Evolutionary conservation across 2,113 vertebrate genomes (phyloP), one percentile per base, ranked within the genome.

Genomic region (Eudyptes chrysolophus): DNA sequence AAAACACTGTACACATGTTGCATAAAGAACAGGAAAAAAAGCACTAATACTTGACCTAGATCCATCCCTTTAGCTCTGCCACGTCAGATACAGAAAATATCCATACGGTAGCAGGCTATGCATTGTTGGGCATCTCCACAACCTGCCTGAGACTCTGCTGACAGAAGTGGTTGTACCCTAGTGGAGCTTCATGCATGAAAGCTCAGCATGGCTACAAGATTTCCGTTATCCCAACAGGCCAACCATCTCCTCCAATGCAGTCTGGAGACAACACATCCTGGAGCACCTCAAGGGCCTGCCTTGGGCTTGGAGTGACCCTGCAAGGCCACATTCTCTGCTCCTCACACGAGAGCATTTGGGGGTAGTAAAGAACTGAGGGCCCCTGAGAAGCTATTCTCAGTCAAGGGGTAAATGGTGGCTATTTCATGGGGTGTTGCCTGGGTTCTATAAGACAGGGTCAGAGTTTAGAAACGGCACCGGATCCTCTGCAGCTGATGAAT

Each of bases 391-490:
- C 34, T 78, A 6, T 65, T 86, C 42, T 61, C 85, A 57, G 64
- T 42, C 54, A 60, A 79, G 57, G 48, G 24, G 52, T 71, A 71
- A 78, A 55, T 16, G 38, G 20, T 42, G 25, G 38, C 40, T 84
- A 49, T 85, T 90, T 78, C 76, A 66, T 8, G 38, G 51, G 54
- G 22, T 26, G 42, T 42, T 69, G 60, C 44, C 74, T 68, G 62
- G n/a, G 14, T 25, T 94, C 6, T 10, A 29, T 36, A 21, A 49
- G 84, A 58, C 21, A 61, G 48, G 42, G 14, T 22, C 57, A 48
- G 38, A 1, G 3, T 81, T 95, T 71, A 91, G 48, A 84, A 94
- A 60, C 0, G 3, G 25, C 68, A 48, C 8, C 0, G 0, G 15
- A 52, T 64, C 38, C 38, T 64, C 69, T 2, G 2, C 32, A 46